These are phyloP conservation scores for Sciurus carolinensis DNA, from an alignment of 2,797 vertebrate genomes.

Conservation along the genomic window DNA sequence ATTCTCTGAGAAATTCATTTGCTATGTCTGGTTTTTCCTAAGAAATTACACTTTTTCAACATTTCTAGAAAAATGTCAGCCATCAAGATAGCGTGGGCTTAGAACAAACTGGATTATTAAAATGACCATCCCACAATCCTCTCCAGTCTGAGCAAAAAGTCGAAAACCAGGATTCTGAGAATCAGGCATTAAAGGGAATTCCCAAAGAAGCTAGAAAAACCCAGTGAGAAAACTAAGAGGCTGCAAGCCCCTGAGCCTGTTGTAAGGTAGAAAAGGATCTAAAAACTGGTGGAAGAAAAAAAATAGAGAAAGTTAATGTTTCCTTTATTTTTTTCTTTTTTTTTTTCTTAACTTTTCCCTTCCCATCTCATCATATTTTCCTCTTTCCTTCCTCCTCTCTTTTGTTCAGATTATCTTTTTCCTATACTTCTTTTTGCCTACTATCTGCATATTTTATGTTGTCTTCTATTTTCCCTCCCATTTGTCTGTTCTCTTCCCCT, in stretches of 20 bases:
- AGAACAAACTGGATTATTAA: background rate
- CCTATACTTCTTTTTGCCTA: background rate
- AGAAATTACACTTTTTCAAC: constrained; percentile 46
- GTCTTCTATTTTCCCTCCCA: background rate
- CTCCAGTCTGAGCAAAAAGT: constrained; percentile 19
- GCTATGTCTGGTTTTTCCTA: background rate
- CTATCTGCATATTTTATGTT: background rate
- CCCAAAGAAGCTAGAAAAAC: background rate
- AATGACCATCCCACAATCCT: background rate
- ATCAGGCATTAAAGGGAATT: constrained; percentile 10
- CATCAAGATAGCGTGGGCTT: constrained; percentile 1
- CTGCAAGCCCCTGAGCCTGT: background rate
- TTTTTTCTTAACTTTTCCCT: background rate
- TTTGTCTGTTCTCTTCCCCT: background rate
- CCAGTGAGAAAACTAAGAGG: background rate
- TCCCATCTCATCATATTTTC: background rate
- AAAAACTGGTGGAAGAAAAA: background rate
- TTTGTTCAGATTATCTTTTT: background rate
- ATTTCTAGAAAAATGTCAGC: constrained; percentile 35
- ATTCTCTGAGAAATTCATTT: constrained; percentile 56
- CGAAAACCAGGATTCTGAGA: constrained; percentile 15
- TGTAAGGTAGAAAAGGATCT: background rate
- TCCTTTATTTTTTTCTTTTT: background rate
- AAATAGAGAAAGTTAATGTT: background rate
- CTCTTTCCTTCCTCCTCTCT: background rate